Evolutionary conservation across 2,113 vertebrate genomes (phyloP).

Genomic region (Amphilophus citrinellus): DNA sequence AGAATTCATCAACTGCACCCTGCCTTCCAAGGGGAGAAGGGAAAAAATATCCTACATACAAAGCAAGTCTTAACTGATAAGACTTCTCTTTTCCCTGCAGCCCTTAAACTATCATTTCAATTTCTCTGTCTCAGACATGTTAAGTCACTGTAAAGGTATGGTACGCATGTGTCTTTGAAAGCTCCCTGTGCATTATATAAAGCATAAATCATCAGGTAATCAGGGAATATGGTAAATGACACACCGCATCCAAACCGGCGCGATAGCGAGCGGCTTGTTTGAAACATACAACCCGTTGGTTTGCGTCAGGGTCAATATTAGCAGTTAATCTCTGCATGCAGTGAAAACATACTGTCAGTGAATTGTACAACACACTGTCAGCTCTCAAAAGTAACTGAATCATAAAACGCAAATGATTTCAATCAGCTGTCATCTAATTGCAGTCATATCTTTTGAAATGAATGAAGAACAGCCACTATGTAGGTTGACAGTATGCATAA

Average conservation of each 20-base stretch:
- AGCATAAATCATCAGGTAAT: slow-evolving; percentile 80
- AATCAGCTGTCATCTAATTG: slow-evolving; percentile 80
- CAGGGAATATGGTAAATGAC: slow-evolving; percentile 78
- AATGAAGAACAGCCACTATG: slow-evolving; percentile 60
- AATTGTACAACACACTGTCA: slow-evolving; percentile 62
- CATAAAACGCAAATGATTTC: slow-evolving; percentile 78
- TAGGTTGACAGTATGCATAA: slow-evolving; percentile 77
- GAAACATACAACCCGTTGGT: slow-evolving; percentile 66
- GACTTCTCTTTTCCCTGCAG: slow-evolving; percentile 68
- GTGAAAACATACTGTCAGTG: slow-evolving; percentile 69
- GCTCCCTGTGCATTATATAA: slow-evolving; percentile 64
- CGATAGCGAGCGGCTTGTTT: slow-evolving; percentile 68
- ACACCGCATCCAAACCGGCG: slow-evolving; percentile 72
- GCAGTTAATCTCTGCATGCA: slow-evolving; percentile 67
- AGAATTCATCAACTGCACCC: slow-evolving; percentile 92
- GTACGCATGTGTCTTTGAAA: slow-evolving; percentile 58
- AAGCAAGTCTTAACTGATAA: slow-evolving; percentile 79
- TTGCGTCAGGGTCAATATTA: slow-evolving; percentile 76
- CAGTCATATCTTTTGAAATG: slow-evolving; percentile 67
- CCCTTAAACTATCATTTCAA: slow-evolving; percentile 74
- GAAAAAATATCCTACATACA: slow-evolving; percentile 62
- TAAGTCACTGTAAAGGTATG: slow-evolving; percentile 72
- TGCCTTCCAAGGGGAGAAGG: slow-evolving; percentile 85
- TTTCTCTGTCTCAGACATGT: slow-evolving; percentile 65
- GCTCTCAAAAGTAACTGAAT: slow-evolving; percentile 68